Evolutionary conservation across 92 coral and sea anemone species (phyloP).

Genomic region (Phenganax stokvisi): DNA sequence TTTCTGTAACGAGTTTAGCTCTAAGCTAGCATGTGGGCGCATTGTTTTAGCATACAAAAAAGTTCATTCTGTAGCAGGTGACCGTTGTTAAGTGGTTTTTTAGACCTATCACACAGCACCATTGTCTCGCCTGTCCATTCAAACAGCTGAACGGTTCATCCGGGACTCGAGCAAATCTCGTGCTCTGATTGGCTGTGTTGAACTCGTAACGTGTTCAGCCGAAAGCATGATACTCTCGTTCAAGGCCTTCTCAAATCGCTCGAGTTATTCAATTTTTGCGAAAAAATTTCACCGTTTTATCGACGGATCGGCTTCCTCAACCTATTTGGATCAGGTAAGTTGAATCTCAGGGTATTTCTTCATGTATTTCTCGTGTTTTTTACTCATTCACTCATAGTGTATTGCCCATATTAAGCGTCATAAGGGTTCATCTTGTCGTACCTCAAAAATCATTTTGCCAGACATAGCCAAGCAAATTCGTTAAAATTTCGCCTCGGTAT

Average conservation of each 20-base stretch:
- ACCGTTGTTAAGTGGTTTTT: slow-evolving; percentile 28
- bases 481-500: slow-evolving; percentile 20
- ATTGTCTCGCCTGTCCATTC: slow-evolving; percentile 26
- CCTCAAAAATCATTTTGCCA: slow-evolving; percentile 30
- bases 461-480: slow-evolving; percentile 23
- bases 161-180: slow-evolving; percentile 81
- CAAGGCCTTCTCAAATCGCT: slow-evolving; percentile 85
- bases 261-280: slow-evolving; percentile 86
- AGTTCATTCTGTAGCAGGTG: slow-evolving; percentile 39
- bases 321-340: slow-evolving; percentile 95
- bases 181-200: slow-evolving; percentile 90
- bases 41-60: slow-evolving; percentile 29
- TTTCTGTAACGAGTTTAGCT: background rate
- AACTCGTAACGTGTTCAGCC: slow-evolving; percentile 99
- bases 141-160: slow-evolving; percentile 62
- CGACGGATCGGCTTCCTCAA: slow-evolving; percentile 61
- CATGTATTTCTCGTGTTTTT: slow-evolving; percentile 85
- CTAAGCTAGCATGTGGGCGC: slow-evolving; percentile 24
- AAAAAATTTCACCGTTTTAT: slow-evolving; percentile 56
- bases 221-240: slow-evolving; percentile 99
- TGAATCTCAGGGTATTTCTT: slow-evolving; percentile 82
- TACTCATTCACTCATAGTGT: slow-evolving; percentile 92
- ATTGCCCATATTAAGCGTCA: slow-evolving; percentile 40
- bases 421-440: slow-evolving; percentile 33
- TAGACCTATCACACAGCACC: slow-evolving; percentile 30